A percentile compares a stretch with the other conserved stretches of the same genome.
Conservation (phyloP, 2,113 vertebrate species). For the Anolis carolinensis region DNA sequence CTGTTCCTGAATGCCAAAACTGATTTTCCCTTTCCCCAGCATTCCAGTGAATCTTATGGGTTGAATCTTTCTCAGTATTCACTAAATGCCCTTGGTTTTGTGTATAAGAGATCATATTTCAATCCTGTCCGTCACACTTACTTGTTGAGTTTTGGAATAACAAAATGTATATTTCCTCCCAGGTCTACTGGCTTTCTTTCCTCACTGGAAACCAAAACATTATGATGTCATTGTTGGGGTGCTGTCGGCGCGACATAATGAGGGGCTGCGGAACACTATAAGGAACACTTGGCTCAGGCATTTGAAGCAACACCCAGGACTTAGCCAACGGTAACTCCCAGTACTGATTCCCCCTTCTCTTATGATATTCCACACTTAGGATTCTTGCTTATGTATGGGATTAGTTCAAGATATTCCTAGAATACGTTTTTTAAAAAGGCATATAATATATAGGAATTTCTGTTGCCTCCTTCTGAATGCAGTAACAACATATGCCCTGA, state of each 20-base stretch:
- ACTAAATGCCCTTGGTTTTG: too few relatives aligned
- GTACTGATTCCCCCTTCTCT: not conserved
- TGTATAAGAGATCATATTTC: not conserved
- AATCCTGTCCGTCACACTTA: not conserved
- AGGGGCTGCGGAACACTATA: constrained; percentile 87
- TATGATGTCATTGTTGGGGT: constrained; percentile 92
- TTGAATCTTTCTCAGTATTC: too few relatives aligned
- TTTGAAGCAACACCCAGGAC: constrained; percentile 79
- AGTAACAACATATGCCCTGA: not conserved
- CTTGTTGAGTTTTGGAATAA: not conserved
- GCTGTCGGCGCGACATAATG: constrained; percentile 90
- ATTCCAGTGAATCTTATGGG: too few relatives aligned
- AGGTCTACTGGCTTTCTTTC: constrained; percentile 70
- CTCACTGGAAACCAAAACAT: constrained; percentile 72
- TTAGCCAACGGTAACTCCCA: constrained; percentile 82
- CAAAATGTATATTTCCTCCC: constrained; percentile 53
- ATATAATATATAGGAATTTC: not conserved
- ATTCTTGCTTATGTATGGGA: not conserved
- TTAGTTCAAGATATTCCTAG: not conserved
- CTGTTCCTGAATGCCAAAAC: too few relatives aligned
- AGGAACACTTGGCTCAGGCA: constrained; percentile 92
- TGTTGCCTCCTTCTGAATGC: not conserved
- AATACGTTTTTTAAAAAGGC: not conserved
- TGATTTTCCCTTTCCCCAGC: too few relatives aligned
- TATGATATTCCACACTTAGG: not conserved